Percentiles rank a stretch among this genome's conserved stretches.
Evolutionary conservation across 1,140 invertebrate species (phyloP).

Genomic region (Archivesica marissinica): DNA sequence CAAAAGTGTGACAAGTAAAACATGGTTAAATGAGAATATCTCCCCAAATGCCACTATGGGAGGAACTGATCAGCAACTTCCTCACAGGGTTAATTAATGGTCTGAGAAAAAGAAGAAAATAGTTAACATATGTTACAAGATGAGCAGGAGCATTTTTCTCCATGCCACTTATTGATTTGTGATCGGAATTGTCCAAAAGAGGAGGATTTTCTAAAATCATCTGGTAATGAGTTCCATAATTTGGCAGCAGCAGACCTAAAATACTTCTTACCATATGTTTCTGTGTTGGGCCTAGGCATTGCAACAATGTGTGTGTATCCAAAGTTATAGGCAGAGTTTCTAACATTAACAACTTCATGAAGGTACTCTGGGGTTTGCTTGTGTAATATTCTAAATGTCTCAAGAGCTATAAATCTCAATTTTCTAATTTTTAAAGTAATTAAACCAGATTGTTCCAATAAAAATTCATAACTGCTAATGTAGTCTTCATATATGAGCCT

Average conservation of each 20-base stretch:
- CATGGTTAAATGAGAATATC: background rate
- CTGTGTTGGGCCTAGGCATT: background rate
- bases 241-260: conserved; percentile 6
- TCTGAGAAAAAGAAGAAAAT: background rate
- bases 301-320: background rate
- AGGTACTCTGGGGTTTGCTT: background rate
- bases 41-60: background rate
- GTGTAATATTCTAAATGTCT: background rate
- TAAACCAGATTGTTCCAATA: conserved; percentile 8
- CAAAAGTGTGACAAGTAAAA: background rate
- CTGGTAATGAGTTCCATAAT: background rate
- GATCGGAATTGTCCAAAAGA: background rate
- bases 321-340: background rate
- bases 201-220: background rate
- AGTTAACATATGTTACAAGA: background rate
- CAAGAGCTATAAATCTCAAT: conserved; percentile 15
- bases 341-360: background rate
- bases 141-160: background rate
- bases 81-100: background rate
- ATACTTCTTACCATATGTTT: conserved; percentile 30
- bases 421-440: conserved; percentile 28
- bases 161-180: background rate
- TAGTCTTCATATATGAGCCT: background rate
- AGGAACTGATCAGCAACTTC: background rate
- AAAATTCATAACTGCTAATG: background rate